phyloP scores from a whole-genome alignment of 2,797 vertebrate genomes.

The Lemur catta region DNA sequence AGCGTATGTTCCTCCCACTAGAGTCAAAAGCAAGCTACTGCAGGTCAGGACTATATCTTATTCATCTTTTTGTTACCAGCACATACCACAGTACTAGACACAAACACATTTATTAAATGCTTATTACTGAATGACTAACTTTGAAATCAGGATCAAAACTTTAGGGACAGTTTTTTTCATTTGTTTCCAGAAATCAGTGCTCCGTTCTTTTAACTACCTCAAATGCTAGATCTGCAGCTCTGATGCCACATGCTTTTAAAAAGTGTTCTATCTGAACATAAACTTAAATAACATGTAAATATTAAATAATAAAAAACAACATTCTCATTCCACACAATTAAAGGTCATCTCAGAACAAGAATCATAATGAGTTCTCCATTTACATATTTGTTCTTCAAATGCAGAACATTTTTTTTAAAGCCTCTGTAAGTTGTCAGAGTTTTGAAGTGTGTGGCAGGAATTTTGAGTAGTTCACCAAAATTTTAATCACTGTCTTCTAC shows the following conservation, averaged over 20 bases:
- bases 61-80: not conserved
- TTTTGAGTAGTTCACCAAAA: conserved; percentile 43
- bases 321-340: conserved; percentile 12
- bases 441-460: conserved; percentile 29
- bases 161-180: conserved; percentile 20
- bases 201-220: not conserved
- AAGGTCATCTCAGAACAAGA: conserved; percentile 58
- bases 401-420: conserved; percentile 14
- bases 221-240: not conserved
- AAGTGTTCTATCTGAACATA: conserved; percentile 20
- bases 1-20: not conserved
- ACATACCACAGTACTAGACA: not conserved
- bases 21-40: not conserved
- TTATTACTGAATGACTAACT: not conserved
- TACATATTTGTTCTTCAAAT: conserved; percentile 63
- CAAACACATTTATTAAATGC: not conserved
- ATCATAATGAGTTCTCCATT: conserved; percentile 48
- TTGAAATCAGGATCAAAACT: not conserved
- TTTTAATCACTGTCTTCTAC: conserved; percentile 63
- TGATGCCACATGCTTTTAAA: not conserved
- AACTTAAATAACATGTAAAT: conserved; percentile 15
- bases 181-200: not conserved
- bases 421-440: conserved; percentile 27
- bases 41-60: not conserved
- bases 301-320: conserved; percentile 49